phyloP scores from a whole-genome alignment of 1,140 invertebrate genomes.

The Hestina assimilis region DNA sequence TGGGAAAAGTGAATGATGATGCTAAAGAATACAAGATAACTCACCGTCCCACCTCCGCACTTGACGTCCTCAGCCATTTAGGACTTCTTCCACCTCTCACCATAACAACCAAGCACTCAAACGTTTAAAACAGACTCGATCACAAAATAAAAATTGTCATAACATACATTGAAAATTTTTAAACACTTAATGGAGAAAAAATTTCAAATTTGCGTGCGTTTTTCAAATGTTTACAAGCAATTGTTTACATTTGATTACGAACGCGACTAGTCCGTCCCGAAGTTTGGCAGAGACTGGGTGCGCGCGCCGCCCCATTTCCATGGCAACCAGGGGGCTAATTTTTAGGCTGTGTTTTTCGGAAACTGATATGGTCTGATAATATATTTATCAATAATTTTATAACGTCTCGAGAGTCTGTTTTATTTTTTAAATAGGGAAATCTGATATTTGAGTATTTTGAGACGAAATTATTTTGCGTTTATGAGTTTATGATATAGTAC shows the following conservation, averaged over 20 bases:
- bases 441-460: no score
- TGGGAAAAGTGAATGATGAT: neutral
- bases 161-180: neutral
- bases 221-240: conserved; percentile 39
- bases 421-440: neutral
- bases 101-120: conserved; percentile 18
- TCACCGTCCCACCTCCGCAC: conserved; percentile 45
- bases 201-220: neutral
- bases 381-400: conserved; percentile 20
- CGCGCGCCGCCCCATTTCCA: conserved; percentile 60
- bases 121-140: neutral
- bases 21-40: conserved; percentile 17
- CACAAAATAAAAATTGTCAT: neutral
- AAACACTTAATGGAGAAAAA: neutral
- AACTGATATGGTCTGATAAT: conserved; percentile 21
- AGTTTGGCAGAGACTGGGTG: conserved; percentile 51
- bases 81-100: conserved; percentile 6
- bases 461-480: no score
- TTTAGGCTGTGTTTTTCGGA: conserved; percentile 14
- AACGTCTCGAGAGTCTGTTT: neutral
- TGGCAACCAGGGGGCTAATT: conserved; percentile 39
- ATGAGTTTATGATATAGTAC: no score
- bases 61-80: conserved; percentile 53
- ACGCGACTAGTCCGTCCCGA: conserved; percentile 41
- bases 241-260: conserved; percentile 36